Evolutionary conservation across 2,888 invertebrate genomes (phyloP).

Genomic region (Heliconius ethilla): DNA sequence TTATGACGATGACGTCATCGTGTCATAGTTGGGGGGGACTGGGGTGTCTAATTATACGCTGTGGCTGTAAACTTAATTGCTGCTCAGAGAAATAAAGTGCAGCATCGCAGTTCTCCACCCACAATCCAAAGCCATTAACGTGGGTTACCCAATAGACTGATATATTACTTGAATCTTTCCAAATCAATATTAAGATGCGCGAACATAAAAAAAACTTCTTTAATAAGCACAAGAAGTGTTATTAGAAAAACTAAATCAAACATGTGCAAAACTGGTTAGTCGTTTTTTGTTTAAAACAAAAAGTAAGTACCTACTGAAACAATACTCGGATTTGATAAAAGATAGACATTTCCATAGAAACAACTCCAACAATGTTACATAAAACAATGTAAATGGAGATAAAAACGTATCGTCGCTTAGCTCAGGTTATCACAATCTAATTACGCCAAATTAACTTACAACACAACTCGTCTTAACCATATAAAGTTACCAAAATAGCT

Average conservation of each 20-base stretch:
- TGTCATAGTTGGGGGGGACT: not conserved
- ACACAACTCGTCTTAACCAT: constrained; percentile 62
- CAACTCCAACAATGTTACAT: constrained; percentile 54
- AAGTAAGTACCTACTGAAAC: not conserved
- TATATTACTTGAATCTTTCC: not conserved
- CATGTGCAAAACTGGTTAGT: not conserved
- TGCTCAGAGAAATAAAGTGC: not conserved
- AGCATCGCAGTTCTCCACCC: not conserved
- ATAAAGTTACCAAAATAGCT: constrained; percentile 70
- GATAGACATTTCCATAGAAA: constrained; percentile 32
- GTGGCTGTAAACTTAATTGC: not conserved
- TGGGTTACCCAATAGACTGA: not conserved
- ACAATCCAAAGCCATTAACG: not conserved
- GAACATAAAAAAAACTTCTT: not conserved
- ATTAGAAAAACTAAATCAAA: not conserved
- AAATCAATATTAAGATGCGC: not conserved
- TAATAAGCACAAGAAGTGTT: not conserved
- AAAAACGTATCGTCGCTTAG: constrained; percentile 49
- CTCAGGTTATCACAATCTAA: constrained; percentile 63
- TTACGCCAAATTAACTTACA: constrained; percentile 67
- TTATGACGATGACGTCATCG: not conserved
- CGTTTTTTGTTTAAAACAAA: not conserved
- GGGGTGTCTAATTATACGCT: constrained; percentile 1
- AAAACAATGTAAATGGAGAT: constrained; percentile 47
- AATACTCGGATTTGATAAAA: constrained; percentile 23